A percentile compares a stretch with the other conserved stretches of the same genome.
phyloP scores from a whole-genome alignment of 2,888 invertebrate species.

The Drosophila subquinaria region DNA sequence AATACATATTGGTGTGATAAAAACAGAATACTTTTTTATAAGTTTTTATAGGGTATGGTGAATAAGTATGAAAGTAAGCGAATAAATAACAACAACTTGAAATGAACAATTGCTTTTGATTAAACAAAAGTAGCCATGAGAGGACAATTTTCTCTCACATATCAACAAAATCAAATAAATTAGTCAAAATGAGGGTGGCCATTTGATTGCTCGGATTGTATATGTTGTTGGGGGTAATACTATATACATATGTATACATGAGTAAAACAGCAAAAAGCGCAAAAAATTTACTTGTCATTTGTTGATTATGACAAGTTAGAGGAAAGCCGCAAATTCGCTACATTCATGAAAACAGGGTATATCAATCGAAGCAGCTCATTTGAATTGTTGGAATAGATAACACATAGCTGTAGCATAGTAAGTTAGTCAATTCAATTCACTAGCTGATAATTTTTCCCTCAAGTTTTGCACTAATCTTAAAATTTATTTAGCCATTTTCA shows the following conservation, averaged over 20 bases:
- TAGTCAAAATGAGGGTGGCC: constrained; percentile 79
- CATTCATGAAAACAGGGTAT: background rate
- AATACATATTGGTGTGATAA: too few relatives aligned
- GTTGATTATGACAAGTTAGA: constrained; percentile 40
- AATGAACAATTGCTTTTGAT: constrained; percentile 82
- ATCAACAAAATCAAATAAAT: constrained; percentile 75
- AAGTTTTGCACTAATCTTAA: background rate
- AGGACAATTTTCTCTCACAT: constrained; percentile 53
- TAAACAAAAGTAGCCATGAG: constrained; percentile 79
- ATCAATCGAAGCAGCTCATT: background rate
- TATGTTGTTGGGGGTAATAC: constrained; percentile 18
- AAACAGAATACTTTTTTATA: background rate
- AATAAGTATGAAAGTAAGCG: constrained; percentile 28
- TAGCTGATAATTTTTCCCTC: too few relatives aligned
- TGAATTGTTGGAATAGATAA: background rate
- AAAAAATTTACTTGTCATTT: constrained; percentile 45
- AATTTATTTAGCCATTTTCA: background rate
- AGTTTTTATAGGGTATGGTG: constrained; percentile 31
- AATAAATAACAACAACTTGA: constrained; percentile 59
- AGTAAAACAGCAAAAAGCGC: constrained; percentile 60
- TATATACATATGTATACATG: constrained; percentile 1
- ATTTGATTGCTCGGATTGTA: constrained; percentile 44
- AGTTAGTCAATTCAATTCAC: too few relatives aligned
- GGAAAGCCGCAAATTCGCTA: constrained; percentile 39
- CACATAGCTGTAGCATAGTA: background rate